phyloP scores from a whole-genome alignment of 1,140 invertebrate species.

The Anadara kagoshimensis region DNA sequence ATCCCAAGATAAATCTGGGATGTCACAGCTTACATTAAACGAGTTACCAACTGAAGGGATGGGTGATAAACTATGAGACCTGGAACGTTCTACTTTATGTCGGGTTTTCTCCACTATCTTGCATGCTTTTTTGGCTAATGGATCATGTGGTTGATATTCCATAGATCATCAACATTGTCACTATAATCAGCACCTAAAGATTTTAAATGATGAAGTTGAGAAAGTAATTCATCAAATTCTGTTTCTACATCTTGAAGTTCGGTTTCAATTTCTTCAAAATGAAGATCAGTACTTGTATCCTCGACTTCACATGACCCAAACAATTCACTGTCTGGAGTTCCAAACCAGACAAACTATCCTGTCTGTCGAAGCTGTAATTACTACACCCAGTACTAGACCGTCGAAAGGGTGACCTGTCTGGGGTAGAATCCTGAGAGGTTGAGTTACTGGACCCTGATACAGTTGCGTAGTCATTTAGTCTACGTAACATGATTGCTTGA shows the following conservation, averaged over 20 bases:
- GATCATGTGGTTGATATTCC: constrained; percentile 27
- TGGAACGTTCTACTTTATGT: constrained; percentile 16
- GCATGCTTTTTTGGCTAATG: constrained; percentile 21
- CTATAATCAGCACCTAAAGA: constrained; percentile 22
- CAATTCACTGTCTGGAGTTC: constrained; percentile 49
- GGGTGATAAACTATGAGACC: constrained; percentile 14
- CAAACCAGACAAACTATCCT: constrained; percentile 44
- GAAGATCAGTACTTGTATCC: constrained; percentile 38
- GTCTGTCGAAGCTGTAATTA: constrained; percentile 38
- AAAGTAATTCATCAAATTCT: constrained; percentile 63
- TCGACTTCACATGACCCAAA: constrained; percentile 30
- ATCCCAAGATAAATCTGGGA: constrained; percentile 30
- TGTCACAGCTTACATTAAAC: constrained; percentile 3
- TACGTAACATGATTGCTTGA: constrained; percentile 53
- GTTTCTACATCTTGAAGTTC: constrained; percentile 63
- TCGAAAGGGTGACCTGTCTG: constrained; percentile 38
- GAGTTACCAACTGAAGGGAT: constrained; percentile 18
- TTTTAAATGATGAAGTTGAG: constrained; percentile 54
- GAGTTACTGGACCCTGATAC: constrained; percentile 49
- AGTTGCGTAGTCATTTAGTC: constrained; percentile 57
- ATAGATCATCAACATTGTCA: background rate
- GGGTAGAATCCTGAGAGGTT: constrained; percentile 52
- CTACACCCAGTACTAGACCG: background rate
- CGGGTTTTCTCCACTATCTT: constrained; percentile 25
- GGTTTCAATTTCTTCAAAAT: constrained; percentile 61